phyloP scores from a whole-genome alignment of 1,140 invertebrate species.

The Cryptotermes secundus region DNA sequence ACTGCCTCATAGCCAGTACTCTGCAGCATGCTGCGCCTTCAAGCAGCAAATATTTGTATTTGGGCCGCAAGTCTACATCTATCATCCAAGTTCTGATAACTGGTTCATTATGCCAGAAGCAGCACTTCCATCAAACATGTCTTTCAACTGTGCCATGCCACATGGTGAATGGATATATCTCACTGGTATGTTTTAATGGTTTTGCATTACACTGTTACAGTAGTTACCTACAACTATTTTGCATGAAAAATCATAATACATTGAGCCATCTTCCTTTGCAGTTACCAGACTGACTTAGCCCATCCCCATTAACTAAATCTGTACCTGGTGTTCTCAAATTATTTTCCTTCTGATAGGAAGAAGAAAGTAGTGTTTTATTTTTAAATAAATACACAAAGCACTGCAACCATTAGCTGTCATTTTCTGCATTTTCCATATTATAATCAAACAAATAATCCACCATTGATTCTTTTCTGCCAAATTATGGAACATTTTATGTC shows the following conservation, averaged over 20 bases:
- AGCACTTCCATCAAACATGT: constrained; percentile 35
- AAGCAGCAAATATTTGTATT: constrained; percentile 41
- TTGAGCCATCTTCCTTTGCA: background rate
- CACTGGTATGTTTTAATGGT: constrained; percentile 36
- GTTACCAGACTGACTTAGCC: background rate
- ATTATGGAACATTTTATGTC: no score
- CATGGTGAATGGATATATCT: constrained; percentile 40
- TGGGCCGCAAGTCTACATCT: constrained; percentile 37
- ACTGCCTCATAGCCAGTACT: constrained; percentile 39
- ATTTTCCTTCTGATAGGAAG: background rate
- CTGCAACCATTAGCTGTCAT: background rate
- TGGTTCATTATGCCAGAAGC: constrained; percentile 38
- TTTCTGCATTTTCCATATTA: background rate
- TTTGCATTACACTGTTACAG: no score
- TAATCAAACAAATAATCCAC: background rate
- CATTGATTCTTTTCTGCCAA: no score
- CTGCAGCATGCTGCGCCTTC: constrained; percentile 40
- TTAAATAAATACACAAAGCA: no score
- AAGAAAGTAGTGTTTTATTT: no score
- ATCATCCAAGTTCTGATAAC: constrained; percentile 33
- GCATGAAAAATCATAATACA: background rate
- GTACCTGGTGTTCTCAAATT: background rate
- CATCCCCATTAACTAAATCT: constrained; percentile 11
- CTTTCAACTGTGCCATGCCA: constrained; percentile 39
- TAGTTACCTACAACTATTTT: background rate